These are phyloP conservation scores for Phrynosoma blainvillii DNA, from an alignment of 2,113 vertebrate species.

Conservation along the genomic window DNA sequence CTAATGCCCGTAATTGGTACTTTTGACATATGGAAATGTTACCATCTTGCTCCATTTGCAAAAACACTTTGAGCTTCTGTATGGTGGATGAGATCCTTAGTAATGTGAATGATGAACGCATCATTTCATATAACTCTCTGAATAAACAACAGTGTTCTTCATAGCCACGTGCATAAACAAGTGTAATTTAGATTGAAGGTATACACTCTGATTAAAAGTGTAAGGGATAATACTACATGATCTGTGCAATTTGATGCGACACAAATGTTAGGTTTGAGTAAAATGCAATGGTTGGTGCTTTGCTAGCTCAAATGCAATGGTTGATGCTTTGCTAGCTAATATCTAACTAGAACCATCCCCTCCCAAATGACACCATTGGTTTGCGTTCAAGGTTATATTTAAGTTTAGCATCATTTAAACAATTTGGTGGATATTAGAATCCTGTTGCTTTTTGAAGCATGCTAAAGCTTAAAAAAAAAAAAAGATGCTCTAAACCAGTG, in stretches of 20 bases:
- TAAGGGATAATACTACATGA: not conserved
- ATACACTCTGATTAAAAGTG: not conserved
- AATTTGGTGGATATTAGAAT: not conserved
- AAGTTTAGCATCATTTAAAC: not conserved
- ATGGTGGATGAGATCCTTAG: not conserved
- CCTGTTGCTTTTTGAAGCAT: conserved; percentile 21
- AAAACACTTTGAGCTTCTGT: not conserved
- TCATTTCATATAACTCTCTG: not conserved
- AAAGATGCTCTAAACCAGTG: not conserved
- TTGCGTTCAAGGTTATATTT: not conserved
- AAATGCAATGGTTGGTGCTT: too few relatives aligned
- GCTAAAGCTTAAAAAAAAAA: too few relatives aligned
- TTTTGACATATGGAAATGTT: not conserved
- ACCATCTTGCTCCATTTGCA: too few relatives aligned
- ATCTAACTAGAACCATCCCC: not conserved
- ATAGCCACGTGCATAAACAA: not conserved
- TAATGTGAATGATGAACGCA: not conserved
- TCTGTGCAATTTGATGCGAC: not conserved
- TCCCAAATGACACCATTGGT: not conserved
- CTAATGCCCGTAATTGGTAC: not conserved
- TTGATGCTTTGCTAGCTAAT: not conserved
- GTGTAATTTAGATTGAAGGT: not conserved
- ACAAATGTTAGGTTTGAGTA: not conserved
- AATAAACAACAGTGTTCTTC: not conserved
- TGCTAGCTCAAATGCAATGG: not conserved